Percentiles rank a stretch among this genome's conserved stretches.
Evolutionary conservation across 2,797 vertebrate species (phyloP).

Genomic region (Geotrypetes seraphini): DNA sequence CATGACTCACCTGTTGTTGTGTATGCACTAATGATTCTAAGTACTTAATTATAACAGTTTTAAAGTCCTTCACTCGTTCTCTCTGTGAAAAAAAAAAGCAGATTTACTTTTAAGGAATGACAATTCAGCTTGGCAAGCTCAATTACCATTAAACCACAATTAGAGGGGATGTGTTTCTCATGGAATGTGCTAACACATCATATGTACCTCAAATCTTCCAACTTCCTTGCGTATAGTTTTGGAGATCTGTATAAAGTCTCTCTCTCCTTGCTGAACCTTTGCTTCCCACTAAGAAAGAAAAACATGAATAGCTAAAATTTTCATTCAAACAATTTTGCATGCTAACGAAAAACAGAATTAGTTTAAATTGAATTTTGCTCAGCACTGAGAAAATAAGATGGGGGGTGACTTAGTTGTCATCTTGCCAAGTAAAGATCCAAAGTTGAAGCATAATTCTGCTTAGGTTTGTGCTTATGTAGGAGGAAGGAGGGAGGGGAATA

Average conservation of each 20-base stretch:
- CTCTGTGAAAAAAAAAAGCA: conserved; percentile 59
- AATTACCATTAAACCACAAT: background rate
- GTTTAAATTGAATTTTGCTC: too few relatives aligned
- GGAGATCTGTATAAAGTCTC: conserved; percentile 94
- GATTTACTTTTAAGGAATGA: conserved; percentile 13
- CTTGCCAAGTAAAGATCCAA: too few relatives aligned
- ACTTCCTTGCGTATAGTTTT: conserved; percentile 94
- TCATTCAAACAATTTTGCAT: too few relatives aligned
- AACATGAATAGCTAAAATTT: conserved; percentile 16
- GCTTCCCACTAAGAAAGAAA: conserved; percentile 76
- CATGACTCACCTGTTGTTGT: conserved; percentile 82
- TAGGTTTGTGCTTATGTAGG: too few relatives aligned
- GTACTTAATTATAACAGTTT: conserved; percentile 87
- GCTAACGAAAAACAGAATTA: too few relatives aligned
- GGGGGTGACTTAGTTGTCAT: too few relatives aligned
- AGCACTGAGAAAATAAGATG: too few relatives aligned
- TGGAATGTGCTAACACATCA: conserved; percentile 18
- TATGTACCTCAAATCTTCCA: conserved; percentile 84
- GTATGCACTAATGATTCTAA: conserved; percentile 93
- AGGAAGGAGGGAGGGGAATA: too few relatives aligned
- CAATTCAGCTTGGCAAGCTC: conserved; percentile 12
- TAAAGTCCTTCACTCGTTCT: conserved; percentile 94
- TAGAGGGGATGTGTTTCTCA: conserved; percentile 4
- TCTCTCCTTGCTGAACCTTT: conserved; percentile 91
- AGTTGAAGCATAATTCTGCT: too few relatives aligned